Evolutionary conservation across 2,888 invertebrate species (phyloP).

Genomic region (Harpalus rubripes): DNA sequence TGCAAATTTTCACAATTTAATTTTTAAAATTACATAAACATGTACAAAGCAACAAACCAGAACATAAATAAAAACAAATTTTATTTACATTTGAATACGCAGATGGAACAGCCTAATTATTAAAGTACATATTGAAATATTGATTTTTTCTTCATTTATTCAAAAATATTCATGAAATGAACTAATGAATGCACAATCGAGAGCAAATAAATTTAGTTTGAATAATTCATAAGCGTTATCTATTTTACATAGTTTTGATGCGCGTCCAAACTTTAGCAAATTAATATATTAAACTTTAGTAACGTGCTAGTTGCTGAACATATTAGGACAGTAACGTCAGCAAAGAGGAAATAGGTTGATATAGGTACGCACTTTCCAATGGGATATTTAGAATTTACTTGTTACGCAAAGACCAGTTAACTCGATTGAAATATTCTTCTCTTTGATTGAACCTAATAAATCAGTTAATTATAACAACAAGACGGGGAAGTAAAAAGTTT

Average conservation of each 20-base stretch:
- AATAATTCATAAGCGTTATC: constrained; percentile 32
- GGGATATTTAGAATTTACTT: too few species aligned
- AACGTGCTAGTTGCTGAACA: constrained; percentile 3
- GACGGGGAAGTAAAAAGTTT: too few species aligned
- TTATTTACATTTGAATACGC: constrained; percentile 12
- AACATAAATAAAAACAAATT: background rate
- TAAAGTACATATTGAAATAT: constrained; percentile 25
- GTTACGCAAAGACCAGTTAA: too few species aligned
- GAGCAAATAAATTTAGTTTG: constrained; percentile 15
- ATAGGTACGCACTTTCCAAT: too few species aligned
- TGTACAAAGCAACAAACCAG: background rate
- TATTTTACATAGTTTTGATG: constrained; percentile 34
- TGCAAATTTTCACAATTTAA: background rate
- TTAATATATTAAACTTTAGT: constrained; percentile 25
- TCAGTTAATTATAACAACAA: too few species aligned
- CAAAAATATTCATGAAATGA: constrained; percentile 39
- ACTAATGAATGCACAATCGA: constrained; percentile 28
- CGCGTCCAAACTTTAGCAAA: constrained; percentile 10
- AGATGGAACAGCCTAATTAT: background rate
- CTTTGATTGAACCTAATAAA: too few species aligned
- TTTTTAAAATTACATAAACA: too few species aligned
- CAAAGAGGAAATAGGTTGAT: background rate
- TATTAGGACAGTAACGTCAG: background rate
- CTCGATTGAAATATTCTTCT: too few species aligned
- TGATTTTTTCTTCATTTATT: constrained; percentile 39